Conservation (phyloP, 2,797 vertebrate genomes). For the Sparidentex hasta region DNA sequence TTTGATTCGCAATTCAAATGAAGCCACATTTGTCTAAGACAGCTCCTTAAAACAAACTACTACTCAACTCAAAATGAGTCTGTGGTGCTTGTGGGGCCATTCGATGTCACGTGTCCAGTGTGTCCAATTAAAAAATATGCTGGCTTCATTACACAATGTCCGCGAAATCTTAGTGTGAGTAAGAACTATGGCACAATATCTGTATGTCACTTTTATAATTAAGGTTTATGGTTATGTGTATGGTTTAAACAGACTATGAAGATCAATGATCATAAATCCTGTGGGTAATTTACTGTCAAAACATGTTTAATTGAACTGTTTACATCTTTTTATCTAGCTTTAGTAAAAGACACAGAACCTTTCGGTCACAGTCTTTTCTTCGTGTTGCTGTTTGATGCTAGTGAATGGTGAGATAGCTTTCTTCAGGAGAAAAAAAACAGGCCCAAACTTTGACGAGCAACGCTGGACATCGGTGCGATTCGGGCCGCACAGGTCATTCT, state of each 20-base stretch:
- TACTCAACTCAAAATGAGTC: not conserved
- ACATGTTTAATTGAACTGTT: not conserved
- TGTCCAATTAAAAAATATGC: not conserved
- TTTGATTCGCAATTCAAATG: slow-evolving; percentile 28
- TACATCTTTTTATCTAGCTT: too few species aligned
- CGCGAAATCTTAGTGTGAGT: not conserved
- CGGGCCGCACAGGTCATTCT: not conserved
- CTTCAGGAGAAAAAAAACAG: not conserved
- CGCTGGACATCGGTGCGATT: not conserved
- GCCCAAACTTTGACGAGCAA: not conserved
- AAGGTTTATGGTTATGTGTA: too few species aligned
- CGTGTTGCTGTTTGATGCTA: not conserved
- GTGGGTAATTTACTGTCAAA: too few species aligned
- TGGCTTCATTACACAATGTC: not conserved
- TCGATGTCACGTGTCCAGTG: not conserved
- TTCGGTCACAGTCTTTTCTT: not conserved
- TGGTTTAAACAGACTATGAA: not conserved
- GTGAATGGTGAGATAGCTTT: too few species aligned
- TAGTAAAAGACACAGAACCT: not conserved
- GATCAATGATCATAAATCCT: not conserved
- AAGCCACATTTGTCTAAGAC: not conserved
- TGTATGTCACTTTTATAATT: not conserved
- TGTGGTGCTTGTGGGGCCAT: not conserved
- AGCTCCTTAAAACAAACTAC: not conserved
- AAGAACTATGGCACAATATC: not conserved